Conservation (phyloP, 2,113 vertebrate species). For the Epinephelus lanceolatus region DNA sequence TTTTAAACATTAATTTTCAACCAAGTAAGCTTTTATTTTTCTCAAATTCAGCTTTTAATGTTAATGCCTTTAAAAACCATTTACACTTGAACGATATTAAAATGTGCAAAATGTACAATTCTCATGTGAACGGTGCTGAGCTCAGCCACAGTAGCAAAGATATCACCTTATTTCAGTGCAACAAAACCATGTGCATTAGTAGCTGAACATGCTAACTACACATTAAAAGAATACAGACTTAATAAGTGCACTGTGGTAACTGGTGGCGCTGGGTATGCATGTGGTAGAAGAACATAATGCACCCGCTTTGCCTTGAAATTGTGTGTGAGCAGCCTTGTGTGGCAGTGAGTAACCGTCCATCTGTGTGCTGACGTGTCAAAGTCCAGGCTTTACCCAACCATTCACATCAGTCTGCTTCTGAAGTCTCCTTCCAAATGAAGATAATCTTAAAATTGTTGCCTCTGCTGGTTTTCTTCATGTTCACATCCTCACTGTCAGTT, state of each 20-base stretch:
- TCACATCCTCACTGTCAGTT: constrained; percentile 57
- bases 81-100: constrained; percentile 26
- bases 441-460: not conserved
- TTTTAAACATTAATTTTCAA: not conserved
- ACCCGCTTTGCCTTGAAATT: not conserved
- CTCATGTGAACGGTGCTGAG: not conserved
- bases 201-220: not conserved
- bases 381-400: not conserved
- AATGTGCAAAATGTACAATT: constrained; percentile 42
- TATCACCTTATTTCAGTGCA: not conserved
- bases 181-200: not conserved
- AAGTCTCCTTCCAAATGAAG: not conserved
- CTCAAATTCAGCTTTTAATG: constrained; percentile 17
- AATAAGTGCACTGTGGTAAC: constrained; percentile 19
- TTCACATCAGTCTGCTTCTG: not conserved
- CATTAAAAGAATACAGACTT: not conserved
- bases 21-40: not conserved
- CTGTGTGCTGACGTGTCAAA: not conserved
- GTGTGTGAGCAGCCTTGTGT: not conserved
- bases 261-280: constrained; percentile 7
- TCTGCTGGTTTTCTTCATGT: not conserved
- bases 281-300: not conserved
- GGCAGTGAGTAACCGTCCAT: not conserved
- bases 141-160: not conserved
- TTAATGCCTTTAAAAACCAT: constrained; percentile 19